Percentiles rank a stretch among this genome's conserved stretches.
Conservation (phyloP, 2,888 invertebrate species). For the Aelia acuminata region DNA sequence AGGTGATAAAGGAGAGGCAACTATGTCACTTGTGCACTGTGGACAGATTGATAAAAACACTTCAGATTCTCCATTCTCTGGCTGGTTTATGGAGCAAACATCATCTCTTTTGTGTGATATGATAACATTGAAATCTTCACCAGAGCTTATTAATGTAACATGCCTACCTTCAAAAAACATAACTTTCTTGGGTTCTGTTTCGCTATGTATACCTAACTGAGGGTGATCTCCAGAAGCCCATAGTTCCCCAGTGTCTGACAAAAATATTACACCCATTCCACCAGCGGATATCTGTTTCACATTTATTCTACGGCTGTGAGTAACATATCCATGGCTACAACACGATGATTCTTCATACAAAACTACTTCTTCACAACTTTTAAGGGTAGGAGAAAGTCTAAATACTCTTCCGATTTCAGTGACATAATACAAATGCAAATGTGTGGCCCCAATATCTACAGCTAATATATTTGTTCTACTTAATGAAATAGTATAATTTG, state of each 20-base stretch:
- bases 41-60: conserved; percentile 78
- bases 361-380: conserved; percentile 75
- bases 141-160: conserved; percentile 80
- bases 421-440: conserved; percentile 75
- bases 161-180: conserved; percentile 79
- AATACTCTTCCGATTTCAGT: conserved; percentile 76
- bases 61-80: conserved; percentile 63
- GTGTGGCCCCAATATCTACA: conserved; percentile 77
- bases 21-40: conserved; percentile 75
- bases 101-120: conserved; percentile 76
- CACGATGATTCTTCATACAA: conserved; percentile 77
- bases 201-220: conserved; percentile 76
- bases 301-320: conserved; percentile 75
- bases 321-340: conserved; percentile 78
- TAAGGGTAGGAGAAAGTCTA: conserved; percentile 73
- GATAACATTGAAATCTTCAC: conserved; percentile 83
- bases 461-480: conserved; percentile 73
- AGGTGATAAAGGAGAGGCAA: conserved; percentile 74
- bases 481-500: conserved; percentile 64
- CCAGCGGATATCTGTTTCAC: conserved; percentile 76
- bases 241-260: conserved; percentile 78
- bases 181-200: conserved; percentile 75
- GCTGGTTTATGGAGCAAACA: conserved; percentile 65
- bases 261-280: conserved; percentile 76
- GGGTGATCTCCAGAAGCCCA: conserved; percentile 81